Conservation (phyloP, 1,140 invertebrate genomes). For the Meloidogyne floridensis region DNA sequence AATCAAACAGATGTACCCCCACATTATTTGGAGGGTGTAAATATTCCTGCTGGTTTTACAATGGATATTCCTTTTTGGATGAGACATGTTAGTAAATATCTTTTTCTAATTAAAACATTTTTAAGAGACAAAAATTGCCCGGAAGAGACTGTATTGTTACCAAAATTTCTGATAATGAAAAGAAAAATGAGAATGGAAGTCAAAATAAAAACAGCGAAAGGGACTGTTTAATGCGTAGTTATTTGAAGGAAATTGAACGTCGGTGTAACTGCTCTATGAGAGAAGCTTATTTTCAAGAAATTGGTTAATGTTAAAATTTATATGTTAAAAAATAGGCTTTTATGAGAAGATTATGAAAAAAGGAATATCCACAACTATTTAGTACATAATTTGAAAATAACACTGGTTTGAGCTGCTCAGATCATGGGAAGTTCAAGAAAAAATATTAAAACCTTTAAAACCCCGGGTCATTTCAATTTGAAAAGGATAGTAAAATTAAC, state of each 20-base stretch:
- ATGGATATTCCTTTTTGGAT: constrained; percentile 66
- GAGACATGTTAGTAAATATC: constrained; percentile 53
- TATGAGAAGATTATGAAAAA: too few relatives aligned
- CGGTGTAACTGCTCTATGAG: constrained; percentile 59
- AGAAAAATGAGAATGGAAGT: neutral
- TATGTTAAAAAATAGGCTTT: neutral
- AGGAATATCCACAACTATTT: too few relatives aligned
- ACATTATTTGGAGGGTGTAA: constrained; percentile 60
- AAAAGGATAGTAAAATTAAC: too few relatives aligned
- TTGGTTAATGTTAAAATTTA: neutral
- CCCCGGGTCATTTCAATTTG: too few relatives aligned
- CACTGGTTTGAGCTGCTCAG: too few relatives aligned
- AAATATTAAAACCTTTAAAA: too few relatives aligned
- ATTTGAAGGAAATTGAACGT: constrained; percentile 57
- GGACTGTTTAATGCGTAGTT: constrained; percentile 56
- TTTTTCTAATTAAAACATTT: neutral
- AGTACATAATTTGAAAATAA: too few relatives aligned
- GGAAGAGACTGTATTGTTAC: constrained; percentile 56
- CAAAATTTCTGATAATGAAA: neutral
- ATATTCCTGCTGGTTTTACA: constrained; percentile 62
- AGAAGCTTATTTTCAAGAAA: constrained; percentile 40
- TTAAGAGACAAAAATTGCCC: constrained; percentile 62
- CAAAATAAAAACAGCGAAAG: neutral
- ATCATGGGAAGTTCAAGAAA: too few relatives aligned
- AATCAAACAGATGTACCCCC: constrained; percentile 64